Evolutionary conservation across 1,140 invertebrate genomes (phyloP).

Genomic region (Orchestia grillus): DNA sequence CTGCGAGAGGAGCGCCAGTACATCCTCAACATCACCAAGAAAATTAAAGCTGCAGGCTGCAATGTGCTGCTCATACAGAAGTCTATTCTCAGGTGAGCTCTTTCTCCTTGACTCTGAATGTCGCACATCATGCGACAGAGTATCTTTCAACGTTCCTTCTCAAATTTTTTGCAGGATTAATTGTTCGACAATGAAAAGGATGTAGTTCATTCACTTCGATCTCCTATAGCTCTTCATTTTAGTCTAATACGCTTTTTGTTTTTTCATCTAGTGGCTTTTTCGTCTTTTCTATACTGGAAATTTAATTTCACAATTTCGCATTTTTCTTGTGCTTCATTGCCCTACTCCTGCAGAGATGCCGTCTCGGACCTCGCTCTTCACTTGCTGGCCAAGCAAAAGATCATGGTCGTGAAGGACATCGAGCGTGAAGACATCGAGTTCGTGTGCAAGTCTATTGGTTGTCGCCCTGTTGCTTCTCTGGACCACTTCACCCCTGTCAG

Average conservation of each 20-base stretch:
- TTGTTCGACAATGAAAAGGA: too few relatives aligned
- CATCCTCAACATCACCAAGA: slow-evolving; percentile 98
- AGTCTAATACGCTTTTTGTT: not conserved
- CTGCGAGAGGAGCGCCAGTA: slow-evolving; percentile 98
- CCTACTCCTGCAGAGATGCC: slow-evolving; percentile 81
- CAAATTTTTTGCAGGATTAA: too few relatives aligned
- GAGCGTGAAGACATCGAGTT: slow-evolving; percentile 98
- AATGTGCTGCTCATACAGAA: slow-evolving; percentile 99
- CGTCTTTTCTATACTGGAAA: too few relatives aligned
- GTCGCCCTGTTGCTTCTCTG: slow-evolving; percentile 71
- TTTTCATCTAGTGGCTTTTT: not conserved
- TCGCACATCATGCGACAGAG: too few relatives aligned
- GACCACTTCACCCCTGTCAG: slow-evolving; percentile 54
- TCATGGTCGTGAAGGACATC: slow-evolving; percentile 98
- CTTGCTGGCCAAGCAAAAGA: slow-evolving; percentile 95
- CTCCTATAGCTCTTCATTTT: too few relatives aligned
- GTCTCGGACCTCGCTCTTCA: slow-evolving; percentile 96
- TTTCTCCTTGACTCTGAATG: not conserved
- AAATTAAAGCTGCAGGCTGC: slow-evolving; percentile 98
- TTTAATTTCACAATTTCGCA: too few relatives aligned
- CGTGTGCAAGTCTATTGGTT: slow-evolving; percentile 86
- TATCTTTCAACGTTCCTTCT: too few relatives aligned
- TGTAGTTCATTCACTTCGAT: too few relatives aligned
- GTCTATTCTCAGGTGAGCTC: slow-evolving; percentile 88
- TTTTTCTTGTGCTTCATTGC: not conserved